Evolutionary conservation across 2,888 invertebrate genomes (phyloP), one percentile per base, ranked within the genome.

Genomic region (Aspidiotus rigidus): DNA sequence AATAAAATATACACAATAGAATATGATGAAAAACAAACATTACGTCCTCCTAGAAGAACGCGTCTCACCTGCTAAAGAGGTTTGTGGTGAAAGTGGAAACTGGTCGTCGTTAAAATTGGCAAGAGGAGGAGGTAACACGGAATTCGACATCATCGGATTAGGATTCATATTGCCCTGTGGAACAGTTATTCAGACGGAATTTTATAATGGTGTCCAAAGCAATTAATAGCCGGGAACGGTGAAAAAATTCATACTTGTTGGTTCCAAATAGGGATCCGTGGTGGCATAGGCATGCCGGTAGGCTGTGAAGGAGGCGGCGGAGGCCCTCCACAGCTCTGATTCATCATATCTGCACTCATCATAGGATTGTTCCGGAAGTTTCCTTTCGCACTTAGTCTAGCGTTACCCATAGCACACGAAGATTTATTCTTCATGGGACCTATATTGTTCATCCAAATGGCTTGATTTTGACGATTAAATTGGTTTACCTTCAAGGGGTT

Each of bases 401-500:
- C 49, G 49, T 11, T 49, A 49, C 49, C n/a, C 49, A n/a, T 11
- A 11, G 49, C 11, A 11, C 49, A 49, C 49, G 10, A n/a, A 7
- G 80, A 81, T 81, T 0, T 79, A 78, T 13, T 41, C 41, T 67
- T 59, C 64, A 64, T 64, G 1, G 56, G 64, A 16, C 87, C 85
- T 63, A 89, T 81, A 76, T 86, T 88, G 77, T 87, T 89, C 54
- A 89, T 79, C 88, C 89, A 89, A 76, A 89, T 89, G 39, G 87
- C 86, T 63, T 88, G 87, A 76, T 88, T 90, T 77, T 90, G 91
- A 75, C 90, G 85, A 78, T 86, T 88, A 78, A 92, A 88, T 77
- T 92, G 93, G 69, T 89, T 88, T 78, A 89, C 85, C 82, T 94
- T 94, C 75, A 91, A 83, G 6, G 93, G 93, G 79, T 93, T 89